Base-by-base conservation (phyloP, 2,888 invertebrate genomes). In the Dicyrtomina minuta region DNA sequence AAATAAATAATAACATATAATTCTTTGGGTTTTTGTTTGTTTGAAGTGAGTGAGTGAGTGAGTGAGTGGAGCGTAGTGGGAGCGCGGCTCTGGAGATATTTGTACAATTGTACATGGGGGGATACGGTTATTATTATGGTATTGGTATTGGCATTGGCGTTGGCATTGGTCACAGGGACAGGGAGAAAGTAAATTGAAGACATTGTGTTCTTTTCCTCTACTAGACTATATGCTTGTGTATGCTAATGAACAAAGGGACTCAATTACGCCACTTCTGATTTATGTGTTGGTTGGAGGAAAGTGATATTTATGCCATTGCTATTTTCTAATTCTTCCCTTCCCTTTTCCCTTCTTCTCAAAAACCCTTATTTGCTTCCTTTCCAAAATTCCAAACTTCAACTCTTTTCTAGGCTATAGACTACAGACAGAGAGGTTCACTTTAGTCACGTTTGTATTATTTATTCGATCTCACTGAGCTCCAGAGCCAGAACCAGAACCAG, bases 251-350 rank as follows among this genome's bases (percentile, higher is more conserved):
- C 55, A 61, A 68, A 68, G 64, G 53, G 61, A 66, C 68, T 68
- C 53, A 68, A 68, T 68, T 67, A 33, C 67, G 59, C 59, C 58
- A 67, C 67, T 67, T 59, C 59, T 67, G 67, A 67, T 67, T 67
- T 60, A 67, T 67, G 46, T 24, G 67, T 44, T 61, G 61, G 61
- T 59, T 61, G 44, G 44, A 24, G 43, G 44, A 20, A 46, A 61
- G 61, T 61, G 61, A 61, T 61, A 61, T 44, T 46, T 59, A 56
- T 26, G 33, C 56, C 26, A 27, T 33, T 56, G 5, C 59, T 41
- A 17, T 41, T 22, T 59, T 41, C 43, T 41, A n/a, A 58, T 27
- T 41, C 41, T 41, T 41, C 53, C 24, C 13, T 24, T 22, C 49
- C 53, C 22, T 13, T 13, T 20, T 53, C 53, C 17, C 53, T 53